Evolutionary conservation across 2,797 vertebrate species (phyloP).

Genomic region (Pseudochirops corinnae): DNA sequence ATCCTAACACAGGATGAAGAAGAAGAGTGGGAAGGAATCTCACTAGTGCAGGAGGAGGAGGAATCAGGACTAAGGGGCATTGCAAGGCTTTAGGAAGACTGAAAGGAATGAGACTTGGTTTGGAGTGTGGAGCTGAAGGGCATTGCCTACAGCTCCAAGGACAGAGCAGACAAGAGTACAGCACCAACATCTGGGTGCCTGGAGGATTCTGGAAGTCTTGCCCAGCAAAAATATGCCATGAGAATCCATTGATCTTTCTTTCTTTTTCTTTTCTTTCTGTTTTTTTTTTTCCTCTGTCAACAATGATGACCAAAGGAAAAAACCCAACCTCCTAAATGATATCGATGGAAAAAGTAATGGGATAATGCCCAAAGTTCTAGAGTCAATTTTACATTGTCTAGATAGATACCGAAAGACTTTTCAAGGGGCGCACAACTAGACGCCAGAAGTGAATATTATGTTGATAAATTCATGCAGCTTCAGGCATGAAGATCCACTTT

Average conservation of each 20-base stretch:
- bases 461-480: constrained; percentile 22
- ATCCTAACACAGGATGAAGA: background rate
- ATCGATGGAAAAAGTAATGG: background rate
- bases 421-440: background rate
- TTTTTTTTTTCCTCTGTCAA: background rate
- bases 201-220: background rate
- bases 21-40: background rate
- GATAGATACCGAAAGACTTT: background rate
- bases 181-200: background rate
- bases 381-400: background rate
- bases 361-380: background rate
- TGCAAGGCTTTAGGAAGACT: background rate
- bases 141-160: background rate
- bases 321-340: background rate
- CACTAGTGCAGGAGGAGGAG: background rate
- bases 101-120: background rate
- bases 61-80: background rate
- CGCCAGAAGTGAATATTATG: constrained; percentile 19
- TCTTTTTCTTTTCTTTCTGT: too few species aligned
- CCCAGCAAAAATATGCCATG: background rate
- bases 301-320: background rate
- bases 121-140: background rate
- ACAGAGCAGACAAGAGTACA: background rate
- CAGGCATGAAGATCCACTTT: constrained; percentile 64
- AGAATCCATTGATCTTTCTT: background rate